These are phyloP conservation scores for Drosophila kokeensis DNA, from an alignment of 2,888 invertebrate genomes.

Conservation along the genomic window DNA sequence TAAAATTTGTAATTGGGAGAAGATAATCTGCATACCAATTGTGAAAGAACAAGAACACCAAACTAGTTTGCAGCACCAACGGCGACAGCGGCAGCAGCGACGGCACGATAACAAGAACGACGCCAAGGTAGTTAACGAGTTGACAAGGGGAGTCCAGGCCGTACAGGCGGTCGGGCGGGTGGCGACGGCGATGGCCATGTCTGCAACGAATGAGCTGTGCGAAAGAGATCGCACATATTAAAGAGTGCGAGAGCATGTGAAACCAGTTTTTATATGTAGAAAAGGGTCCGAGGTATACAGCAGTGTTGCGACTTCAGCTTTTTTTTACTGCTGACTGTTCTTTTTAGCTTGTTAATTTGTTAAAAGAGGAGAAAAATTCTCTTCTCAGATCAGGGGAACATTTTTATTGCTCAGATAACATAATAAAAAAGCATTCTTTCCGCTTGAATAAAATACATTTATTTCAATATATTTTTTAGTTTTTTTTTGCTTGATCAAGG, in stretches of 20 bases:
- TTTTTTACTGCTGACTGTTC: background rate
- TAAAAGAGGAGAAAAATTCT: background rate
- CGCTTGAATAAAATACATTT: background rate
- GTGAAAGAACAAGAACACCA: slow-evolving; percentile 61
- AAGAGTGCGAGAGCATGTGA: slow-evolving; percentile 22
- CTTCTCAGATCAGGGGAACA: background rate
- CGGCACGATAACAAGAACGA: slow-evolving; percentile 70
- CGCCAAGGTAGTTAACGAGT: slow-evolving; percentile 75
- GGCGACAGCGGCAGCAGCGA: slow-evolving; percentile 27
- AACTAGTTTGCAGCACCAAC: slow-evolving; percentile 56
- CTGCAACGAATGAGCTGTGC: slow-evolving; percentile 19
- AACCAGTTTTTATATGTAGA: slow-evolving; percentile 42
- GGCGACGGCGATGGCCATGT: slow-evolving; percentile 10
- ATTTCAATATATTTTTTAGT: background rate
- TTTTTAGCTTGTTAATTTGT: background rate
- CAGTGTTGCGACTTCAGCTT: slow-evolving; percentile 13
- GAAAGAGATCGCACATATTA: slow-evolving; percentile 35
- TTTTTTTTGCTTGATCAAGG: background rate
- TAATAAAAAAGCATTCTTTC: background rate
- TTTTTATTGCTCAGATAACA: background rate
- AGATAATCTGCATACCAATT: slow-evolving; percentile 67
- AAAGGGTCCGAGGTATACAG: slow-evolving; percentile 18
- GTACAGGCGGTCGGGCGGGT: slow-evolving; percentile 33
- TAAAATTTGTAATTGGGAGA: slow-evolving; percentile 54
- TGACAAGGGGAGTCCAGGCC: slow-evolving; percentile 57